phyloP scores from a whole-genome alignment of 2,888 invertebrate species.

The Neria commutata region DNA sequence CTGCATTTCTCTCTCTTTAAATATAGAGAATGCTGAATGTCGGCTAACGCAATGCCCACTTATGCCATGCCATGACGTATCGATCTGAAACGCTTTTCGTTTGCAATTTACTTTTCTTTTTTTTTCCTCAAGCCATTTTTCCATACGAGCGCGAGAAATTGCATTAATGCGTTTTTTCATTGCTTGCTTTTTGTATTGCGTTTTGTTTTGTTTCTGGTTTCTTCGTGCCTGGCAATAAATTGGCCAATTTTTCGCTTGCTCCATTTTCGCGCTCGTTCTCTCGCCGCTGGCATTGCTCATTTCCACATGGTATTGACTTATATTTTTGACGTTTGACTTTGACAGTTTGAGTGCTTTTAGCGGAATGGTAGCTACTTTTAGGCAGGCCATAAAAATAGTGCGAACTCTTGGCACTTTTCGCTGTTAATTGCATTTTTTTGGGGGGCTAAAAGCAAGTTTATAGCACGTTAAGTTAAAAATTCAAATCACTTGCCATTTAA shows the following conservation, averaged over 20 bases:
- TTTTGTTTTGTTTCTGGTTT: background rate
- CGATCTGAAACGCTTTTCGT: too few species aligned
- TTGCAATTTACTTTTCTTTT: too few species aligned
- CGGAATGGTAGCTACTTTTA: background rate
- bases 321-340: conserved; percentile 9
- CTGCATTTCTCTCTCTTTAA: too few species aligned
- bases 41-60: too few species aligned
- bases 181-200: too few species aligned
- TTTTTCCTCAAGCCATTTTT: background rate
- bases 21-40: too few species aligned
- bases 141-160: background rate
- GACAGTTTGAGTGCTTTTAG: conserved; percentile 6
- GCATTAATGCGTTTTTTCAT: background rate
- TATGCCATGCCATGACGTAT: too few species aligned
- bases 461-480: too few species aligned
- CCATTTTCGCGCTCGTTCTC: background rate
- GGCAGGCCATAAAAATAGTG: background rate
- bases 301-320: background rate
- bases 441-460: background rate
- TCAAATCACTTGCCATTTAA: too few species aligned
- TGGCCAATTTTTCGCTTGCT: background rate
- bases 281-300: background rate
- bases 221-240: background rate
- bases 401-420: background rate
- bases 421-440: background rate